Percentiles rank a stretch among this genome's conserved stretches.
phyloP scores from a whole-genome alignment of 2,797 vertebrate species.

The Tinamus major region DNA sequence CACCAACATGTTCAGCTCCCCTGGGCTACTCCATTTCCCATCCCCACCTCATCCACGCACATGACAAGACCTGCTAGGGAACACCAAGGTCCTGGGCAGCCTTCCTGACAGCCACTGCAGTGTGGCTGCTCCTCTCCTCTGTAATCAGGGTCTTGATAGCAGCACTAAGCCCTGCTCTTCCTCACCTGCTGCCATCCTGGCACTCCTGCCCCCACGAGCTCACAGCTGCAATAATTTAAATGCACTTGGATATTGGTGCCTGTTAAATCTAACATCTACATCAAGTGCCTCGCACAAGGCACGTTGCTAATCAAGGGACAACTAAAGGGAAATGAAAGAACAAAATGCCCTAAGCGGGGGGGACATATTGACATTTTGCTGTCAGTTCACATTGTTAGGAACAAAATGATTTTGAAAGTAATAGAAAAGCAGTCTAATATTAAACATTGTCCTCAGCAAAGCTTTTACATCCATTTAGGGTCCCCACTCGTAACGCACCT shows the following conservation, averaged over 20 bases:
- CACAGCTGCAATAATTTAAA: neutral
- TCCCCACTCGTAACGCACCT: neutral
- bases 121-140: neutral
- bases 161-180: neutral
- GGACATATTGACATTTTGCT: slow-evolving; percentile 26
- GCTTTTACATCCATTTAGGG: slow-evolving; percentile 12
- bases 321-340: neutral
- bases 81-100: neutral
- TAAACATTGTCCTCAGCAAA: neutral
- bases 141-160: neutral
- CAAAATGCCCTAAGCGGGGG: neutral
- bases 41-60: neutral
- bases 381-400: slow-evolving; percentile 20
- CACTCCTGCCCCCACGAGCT: neutral
- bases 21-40: neutral
- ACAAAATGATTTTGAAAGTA: slow-evolving; percentile 59
- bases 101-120: neutral
- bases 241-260: neutral
- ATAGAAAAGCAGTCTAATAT: neutral
- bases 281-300: neutral
- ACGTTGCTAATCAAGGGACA: neutral
- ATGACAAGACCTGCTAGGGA: neutral
- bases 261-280: neutral
- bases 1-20: neutral
- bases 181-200: neutral